Conservation (phyloP, 2,113 vertebrate genomes). For the Strigops habroptila region DNA sequence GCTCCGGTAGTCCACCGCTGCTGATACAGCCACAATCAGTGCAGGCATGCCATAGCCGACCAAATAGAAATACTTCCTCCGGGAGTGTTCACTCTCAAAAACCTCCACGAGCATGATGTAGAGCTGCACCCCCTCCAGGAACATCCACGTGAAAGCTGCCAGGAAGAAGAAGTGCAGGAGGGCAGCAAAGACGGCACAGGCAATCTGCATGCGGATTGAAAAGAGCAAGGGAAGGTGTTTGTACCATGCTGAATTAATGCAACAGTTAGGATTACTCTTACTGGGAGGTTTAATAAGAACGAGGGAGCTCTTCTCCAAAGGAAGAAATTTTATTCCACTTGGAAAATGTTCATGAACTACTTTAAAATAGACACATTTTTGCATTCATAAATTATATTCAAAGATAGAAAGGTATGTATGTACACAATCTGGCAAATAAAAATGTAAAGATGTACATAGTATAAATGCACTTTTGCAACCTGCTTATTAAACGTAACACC, state of each 20-base stretch:
- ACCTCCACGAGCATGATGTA: conserved; percentile 99
- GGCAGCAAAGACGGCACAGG: conserved; percentile 93
- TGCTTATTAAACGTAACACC: neutral
- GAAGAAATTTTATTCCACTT: neutral
- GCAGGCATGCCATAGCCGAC: conserved; percentile 95
- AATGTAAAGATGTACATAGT: neutral
- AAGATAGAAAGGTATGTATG: neutral
- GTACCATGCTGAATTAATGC: neutral
- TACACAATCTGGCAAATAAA: neutral
- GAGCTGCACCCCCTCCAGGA: conserved; percentile 96
- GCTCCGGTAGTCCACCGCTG: conserved; percentile 94
- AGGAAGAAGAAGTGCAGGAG: conserved; percentile 98
- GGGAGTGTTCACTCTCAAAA: conserved; percentile 96
- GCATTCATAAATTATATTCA: neutral
- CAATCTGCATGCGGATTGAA: conserved; percentile 75
- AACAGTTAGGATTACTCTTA: neutral
- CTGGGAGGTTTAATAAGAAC: neutral
- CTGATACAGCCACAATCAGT: conserved; percentile 90
- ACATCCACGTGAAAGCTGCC: conserved; percentile 99
- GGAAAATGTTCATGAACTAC: neutral
- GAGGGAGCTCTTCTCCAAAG: neutral
- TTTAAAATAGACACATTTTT: neutral
- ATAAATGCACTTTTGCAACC: neutral
- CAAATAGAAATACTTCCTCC: conserved; percentile 93
- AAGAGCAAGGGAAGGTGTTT: neutral